Conservation (phyloP, 2,797 vertebrate species). For the Catamblyrhynchus diadema region DNA sequence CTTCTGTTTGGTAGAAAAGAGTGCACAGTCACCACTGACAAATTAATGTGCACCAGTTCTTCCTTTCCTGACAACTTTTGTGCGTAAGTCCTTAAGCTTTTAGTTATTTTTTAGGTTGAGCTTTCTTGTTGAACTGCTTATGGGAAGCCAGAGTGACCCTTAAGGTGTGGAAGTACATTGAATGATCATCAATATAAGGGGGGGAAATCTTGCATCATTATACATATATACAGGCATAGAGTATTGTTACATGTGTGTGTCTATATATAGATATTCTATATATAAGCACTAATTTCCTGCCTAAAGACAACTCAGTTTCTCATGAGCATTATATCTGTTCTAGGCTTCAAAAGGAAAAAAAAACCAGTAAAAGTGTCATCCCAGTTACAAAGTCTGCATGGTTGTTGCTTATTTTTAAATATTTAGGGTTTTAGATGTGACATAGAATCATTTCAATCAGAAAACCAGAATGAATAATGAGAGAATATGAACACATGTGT, state of each 20-base stretch:
- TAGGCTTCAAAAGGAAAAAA: background rate
- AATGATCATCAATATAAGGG: background rate
- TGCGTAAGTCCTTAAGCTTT: background rate
- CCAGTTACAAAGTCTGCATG: background rate
- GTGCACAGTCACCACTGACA: background rate
- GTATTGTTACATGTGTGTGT: background rate
- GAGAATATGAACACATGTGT: background rate
- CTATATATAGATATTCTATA: background rate
- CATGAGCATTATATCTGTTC: background rate
- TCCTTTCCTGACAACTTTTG: background rate
- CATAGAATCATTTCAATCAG: background rate
- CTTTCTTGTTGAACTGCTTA: background rate
- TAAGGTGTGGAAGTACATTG: background rate
- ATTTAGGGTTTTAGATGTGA: background rate
- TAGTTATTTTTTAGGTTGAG: background rate
- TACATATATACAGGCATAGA: background rate
- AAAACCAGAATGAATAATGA: background rate
- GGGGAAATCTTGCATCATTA: background rate
- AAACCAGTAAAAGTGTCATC: fast-evolving
- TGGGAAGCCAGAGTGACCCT: background rate
- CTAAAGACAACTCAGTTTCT: background rate
- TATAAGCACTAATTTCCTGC: background rate
- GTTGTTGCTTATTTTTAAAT: background rate
- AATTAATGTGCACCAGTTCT: background rate
- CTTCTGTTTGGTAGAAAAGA: background rate